phyloP scores from a whole-genome alignment of 2,888 invertebrate genomes.

The Melipona bicolor region DNA sequence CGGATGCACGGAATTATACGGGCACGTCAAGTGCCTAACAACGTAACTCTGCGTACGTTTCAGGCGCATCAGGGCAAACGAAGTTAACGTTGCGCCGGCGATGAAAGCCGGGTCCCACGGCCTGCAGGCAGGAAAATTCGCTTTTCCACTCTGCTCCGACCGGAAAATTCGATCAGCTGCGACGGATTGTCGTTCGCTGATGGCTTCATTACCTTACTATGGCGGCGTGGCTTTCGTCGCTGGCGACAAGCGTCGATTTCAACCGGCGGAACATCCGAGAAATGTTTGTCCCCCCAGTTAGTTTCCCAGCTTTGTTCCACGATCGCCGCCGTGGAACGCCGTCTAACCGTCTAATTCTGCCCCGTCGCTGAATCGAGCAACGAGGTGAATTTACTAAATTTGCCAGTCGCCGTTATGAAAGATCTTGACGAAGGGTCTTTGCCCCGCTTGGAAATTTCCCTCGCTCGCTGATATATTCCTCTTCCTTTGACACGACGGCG shows the following conservation, averaged over 20 bases:
- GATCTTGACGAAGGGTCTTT: neutral
- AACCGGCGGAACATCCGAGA: neutral
- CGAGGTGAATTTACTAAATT: no score
- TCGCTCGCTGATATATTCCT: neutral
- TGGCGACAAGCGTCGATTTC: neutral
- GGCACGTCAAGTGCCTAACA: slow-evolving; percentile 65
- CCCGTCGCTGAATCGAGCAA: neutral
- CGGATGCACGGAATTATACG: slow-evolving; percentile 49
- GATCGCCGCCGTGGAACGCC: no score
- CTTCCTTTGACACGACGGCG: neutral
- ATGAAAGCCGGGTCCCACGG: slow-evolving; percentile 57
- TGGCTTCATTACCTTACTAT: slow-evolving; percentile 61
- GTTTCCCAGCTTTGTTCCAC: no score
- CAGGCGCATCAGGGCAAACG: slow-evolving; percentile 67
- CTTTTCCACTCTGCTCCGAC: slow-evolving; percentile 54
- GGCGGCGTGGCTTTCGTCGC: neutral
- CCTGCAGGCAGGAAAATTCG: slow-evolving; percentile 61
- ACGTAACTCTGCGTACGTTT: slow-evolving; percentile 68
- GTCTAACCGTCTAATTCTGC: neutral
- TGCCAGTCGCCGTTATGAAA: neutral
- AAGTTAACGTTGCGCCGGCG: slow-evolving; percentile 62
- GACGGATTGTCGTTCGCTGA: slow-evolving; percentile 61
- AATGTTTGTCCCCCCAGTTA: neutral
- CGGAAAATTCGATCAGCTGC: slow-evolving; percentile 69
- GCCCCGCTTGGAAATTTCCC: neutral